Evolutionary conservation across 2,888 invertebrate genomes (phyloP).

Genomic region (Liodrosophila aerea): DNA sequence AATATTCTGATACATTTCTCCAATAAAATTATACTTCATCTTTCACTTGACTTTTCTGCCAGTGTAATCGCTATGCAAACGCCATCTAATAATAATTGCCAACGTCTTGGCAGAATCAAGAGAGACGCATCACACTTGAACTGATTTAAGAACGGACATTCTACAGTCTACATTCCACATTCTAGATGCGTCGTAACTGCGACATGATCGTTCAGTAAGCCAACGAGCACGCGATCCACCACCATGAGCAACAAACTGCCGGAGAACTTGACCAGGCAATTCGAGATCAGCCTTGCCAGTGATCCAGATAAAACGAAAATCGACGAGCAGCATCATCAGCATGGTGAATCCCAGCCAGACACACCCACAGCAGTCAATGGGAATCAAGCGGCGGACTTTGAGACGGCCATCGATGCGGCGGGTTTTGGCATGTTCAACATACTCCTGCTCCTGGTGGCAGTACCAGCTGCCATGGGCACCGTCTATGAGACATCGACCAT

Average conservation of each 20-base stretch:
- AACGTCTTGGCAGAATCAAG: slow-evolving; percentile 18
- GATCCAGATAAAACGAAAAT: slow-evolving; percentile 13
- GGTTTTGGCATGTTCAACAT: slow-evolving; percentile 89
- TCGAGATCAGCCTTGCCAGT: slow-evolving; percentile 6
- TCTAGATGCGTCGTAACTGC: slow-evolving; percentile 47
- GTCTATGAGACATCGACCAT: slow-evolving; percentile 88
- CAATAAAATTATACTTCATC: no score
- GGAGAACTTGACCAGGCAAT: slow-evolving; percentile 28
- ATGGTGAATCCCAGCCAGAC: neutral
- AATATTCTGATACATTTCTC: no score
- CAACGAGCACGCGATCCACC: slow-evolving; percentile 21
- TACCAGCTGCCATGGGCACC: slow-evolving; percentile 87
- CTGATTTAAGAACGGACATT: slow-evolving; percentile 34
- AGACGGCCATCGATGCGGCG: slow-evolving; percentile 87
- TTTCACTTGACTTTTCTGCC: neutral
- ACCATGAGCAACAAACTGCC: slow-evolving; percentile 37
- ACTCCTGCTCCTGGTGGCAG: slow-evolving; percentile 84
- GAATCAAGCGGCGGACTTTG: slow-evolving; percentile 84
- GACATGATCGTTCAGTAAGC: slow-evolving; percentile 46
- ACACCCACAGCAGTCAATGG: neutral
- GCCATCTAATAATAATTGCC: slow-evolving; percentile 8
- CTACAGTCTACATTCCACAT: no score
- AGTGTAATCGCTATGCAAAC: slow-evolving; percentile 16
- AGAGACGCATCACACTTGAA: slow-evolving; percentile 1
- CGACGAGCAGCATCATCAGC: slow-evolving; percentile 15